Evolutionary conservation across 2,113 vertebrate species (phyloP), one percentile per base, ranked within the genome.

Genomic region (Catharus minimus): DNA sequence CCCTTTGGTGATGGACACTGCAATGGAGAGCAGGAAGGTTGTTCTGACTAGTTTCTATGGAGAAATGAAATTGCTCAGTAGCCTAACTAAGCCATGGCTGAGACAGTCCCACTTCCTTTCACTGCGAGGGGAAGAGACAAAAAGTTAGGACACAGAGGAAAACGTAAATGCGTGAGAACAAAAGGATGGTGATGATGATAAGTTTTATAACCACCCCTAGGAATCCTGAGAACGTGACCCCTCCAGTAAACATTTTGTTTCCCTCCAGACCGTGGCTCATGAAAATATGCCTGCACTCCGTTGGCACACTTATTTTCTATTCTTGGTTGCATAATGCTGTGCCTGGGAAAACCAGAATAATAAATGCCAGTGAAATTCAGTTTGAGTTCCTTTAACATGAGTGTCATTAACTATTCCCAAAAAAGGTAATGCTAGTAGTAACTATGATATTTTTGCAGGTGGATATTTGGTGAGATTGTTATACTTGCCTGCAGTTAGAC

Each of bases 81-180:
- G 39, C 11, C 15, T 55, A 32, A 47, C 14, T 28, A 68, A 71
- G 24, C 50, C 26, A n/a, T 4, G 5, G 23, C 15, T 89, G 52
- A 91, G 33, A 47, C 53, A 60, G 14, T 9, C 5, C 2, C 24
- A 57, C 27, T 27, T 4, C 16, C 22, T 50, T 26, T 12, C 7
- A 43, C 23, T 9, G 1, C 7, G 7, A 76, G 23, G 6, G 13
- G 30, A 82, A 39, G 64, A 82, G 44, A 33, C 23, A 85, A 16
- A 32, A 71, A 52, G 6, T 49, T 38, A 58, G 38, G 33, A 73
- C 64, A 77, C 2, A n/a, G 21, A 67, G 20, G n/a, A 74, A 83
- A 69, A 38, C 0, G 1, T n/a, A 65, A 76, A 73, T 41, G 2
- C 1, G 0, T 32, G 56, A 20, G 43, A 33, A 41, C 10, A 64